Conservation (phyloP, 2,888 invertebrate genomes). For the Chromoteleia sp. region DNA sequence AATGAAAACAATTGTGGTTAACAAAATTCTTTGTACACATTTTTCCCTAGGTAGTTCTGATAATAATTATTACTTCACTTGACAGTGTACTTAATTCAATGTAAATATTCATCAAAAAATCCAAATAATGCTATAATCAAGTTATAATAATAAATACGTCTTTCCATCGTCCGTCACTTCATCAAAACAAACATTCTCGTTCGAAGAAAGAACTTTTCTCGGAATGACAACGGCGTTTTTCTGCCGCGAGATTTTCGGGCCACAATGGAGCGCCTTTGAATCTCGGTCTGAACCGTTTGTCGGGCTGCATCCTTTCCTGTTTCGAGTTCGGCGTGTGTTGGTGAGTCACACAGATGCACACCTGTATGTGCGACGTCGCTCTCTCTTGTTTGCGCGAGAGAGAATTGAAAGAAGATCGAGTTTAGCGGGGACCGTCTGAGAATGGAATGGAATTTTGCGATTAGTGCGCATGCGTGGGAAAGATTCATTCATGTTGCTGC, state of each 20-base stretch:
- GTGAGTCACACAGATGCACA: slow-evolving; percentile 55
- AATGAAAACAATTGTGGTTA: slow-evolving; percentile 45
- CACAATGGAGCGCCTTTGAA: slow-evolving; percentile 49
- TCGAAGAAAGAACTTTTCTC: slow-evolving; percentile 25
- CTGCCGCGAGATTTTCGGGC: slow-evolving; percentile 39
- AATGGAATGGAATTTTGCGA: slow-evolving; percentile 67
- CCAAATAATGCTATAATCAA: no score
- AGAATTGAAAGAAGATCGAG: slow-evolving; percentile 65
- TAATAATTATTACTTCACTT: no score
- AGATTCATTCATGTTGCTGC: slow-evolving; percentile 57
- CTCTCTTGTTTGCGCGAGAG: slow-evolving; percentile 52
- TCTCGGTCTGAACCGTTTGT: slow-evolving; percentile 49
- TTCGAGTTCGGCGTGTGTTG: slow-evolving; percentile 23
- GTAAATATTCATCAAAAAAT: no score
- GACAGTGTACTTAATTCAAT: no score
- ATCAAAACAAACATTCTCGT: slow-evolving; percentile 29
- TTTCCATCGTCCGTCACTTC: background rate
- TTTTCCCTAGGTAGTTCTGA: no score
- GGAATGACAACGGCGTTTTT: slow-evolving; percentile 22
- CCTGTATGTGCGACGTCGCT: slow-evolving; percentile 41
- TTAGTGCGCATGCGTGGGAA: slow-evolving; percentile 65
- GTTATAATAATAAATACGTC: no score
- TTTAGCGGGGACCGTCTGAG: slow-evolving; percentile 65
- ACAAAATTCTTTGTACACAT: slow-evolving; percentile 53
- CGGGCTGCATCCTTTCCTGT: slow-evolving; percentile 62